A percentile compares a stretch with the other conserved stretches of the same genome.
Evolutionary conservation across 2,888 invertebrate species (phyloP).

Genomic region (Ornithoptera priamus): DNA sequence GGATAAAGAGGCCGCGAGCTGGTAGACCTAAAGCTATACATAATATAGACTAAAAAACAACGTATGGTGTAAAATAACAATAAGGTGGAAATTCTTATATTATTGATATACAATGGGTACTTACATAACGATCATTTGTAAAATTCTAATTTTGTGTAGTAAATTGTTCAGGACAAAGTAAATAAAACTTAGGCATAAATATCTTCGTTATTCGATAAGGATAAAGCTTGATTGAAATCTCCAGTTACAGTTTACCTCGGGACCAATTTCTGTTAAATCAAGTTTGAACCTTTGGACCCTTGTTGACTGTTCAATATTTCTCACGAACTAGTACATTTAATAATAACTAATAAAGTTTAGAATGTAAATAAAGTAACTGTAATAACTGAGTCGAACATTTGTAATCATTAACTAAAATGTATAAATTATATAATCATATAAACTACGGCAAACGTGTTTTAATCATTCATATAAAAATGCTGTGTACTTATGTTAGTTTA

Average conservation of each 20-base stretch:
- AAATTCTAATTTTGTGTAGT: not conserved
- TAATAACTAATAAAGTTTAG: not conserved
- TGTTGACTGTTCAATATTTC: constrained; percentile 3
- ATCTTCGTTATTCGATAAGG: constrained; percentile 15
- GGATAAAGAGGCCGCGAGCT: too few species aligned
- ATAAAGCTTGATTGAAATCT: constrained; percentile 25
- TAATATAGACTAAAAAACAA: too few species aligned
- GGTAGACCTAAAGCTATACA: too few species aligned
- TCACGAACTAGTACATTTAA: not conserved
- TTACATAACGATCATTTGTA: not conserved
- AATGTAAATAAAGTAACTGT: too few species aligned
- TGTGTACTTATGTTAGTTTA: too few species aligned
- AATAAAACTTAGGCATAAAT: constrained; percentile 5
- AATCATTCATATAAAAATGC: too few species aligned
- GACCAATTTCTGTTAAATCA: constrained; percentile 21
- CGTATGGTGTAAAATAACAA: not conserved
- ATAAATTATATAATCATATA: too few species aligned
- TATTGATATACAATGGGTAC: not conserved
- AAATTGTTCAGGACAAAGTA: not conserved
- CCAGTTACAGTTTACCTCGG: constrained; percentile 26
- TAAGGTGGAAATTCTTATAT: not conserved
- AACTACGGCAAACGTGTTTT: too few species aligned
- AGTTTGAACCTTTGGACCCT: not conserved
- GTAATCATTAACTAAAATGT: too few species aligned
- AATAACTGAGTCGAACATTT: too few species aligned